Base-by-base conservation (phyloP, 2,888 invertebrate species). In the Parthenolecanium corni region DNA sequence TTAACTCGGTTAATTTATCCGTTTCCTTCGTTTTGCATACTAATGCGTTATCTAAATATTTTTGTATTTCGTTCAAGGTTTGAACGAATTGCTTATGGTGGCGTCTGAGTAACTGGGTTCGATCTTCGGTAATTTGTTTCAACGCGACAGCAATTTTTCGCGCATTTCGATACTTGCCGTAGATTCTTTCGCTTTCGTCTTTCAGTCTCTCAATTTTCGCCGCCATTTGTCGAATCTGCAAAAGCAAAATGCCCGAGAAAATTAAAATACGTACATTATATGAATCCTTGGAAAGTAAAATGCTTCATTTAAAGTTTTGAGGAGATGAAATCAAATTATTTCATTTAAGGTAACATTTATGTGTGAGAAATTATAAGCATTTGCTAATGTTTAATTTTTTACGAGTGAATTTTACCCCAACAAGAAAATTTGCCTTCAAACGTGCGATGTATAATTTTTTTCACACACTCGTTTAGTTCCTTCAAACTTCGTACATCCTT, bases 31-130 rank as follows among this genome's bases (percentile, higher is more conserved):
- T 36, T 54, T 54, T 54, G 40, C 54, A 2, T 2, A 24, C 40
- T n/a, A 54, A 54, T 18, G 61, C 36, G 20, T 61, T 40, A 40
- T 61, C 49, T 3, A 61, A 36, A 36, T 61, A 51, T 11, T 51
- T 61, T n/a, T 49, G 49, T 49, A 51, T 51, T 24, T 51, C 40
- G 20, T 61, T 61, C 40, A 61, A 61, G 4, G 61, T 61, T 40
- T 51, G 49, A 16, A 31, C 25, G 40, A 38, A 61, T 18, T 49
- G 36, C 31, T 51, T 12, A 9, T 47, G 49, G 4, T 51, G 40
- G 12, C 18, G 21, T n/a, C 31, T 5, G 3, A 61, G 38, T 16
- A 51, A 38, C 3, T 54, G 40, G 9, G 24, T 18, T 5, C 54
- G 54, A 40, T 31, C 18, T n/a, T 38, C 40, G 20, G 21, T 18